A percentile compares a stretch with the other conserved stretches of the same genome.
Evolutionary conservation across 2,797 vertebrate genomes (phyloP).

Genomic region (Galaxias olidus): DNA sequence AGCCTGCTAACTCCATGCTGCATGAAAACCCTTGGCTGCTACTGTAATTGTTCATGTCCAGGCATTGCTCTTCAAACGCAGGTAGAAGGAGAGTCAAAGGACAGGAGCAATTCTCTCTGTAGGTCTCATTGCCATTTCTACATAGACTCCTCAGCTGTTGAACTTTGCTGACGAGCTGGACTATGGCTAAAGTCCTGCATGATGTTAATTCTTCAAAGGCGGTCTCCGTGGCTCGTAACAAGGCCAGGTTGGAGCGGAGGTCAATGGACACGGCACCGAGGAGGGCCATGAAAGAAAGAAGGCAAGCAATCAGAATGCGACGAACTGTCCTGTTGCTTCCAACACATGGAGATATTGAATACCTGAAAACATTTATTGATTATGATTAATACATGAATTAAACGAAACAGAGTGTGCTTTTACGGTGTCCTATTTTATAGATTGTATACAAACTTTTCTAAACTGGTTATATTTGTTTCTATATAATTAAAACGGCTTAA

Average conservation of each 20-base stretch:
- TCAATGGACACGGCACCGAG: slow-evolving; percentile 79
- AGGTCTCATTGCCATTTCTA: slow-evolving; percentile 10
- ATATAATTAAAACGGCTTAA: background rate
- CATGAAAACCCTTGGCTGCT: slow-evolving; percentile 57
- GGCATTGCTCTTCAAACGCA: slow-evolving; percentile 58
- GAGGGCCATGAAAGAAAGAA: slow-evolving; percentile 80
- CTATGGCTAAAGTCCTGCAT: slow-evolving; percentile 69
- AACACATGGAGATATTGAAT: slow-evolving; percentile 44
- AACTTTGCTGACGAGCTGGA: slow-evolving; percentile 69
- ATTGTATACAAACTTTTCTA: no score
- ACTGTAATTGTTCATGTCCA: slow-evolving; percentile 30
- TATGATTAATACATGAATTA: background rate
- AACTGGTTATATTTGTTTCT: background rate
- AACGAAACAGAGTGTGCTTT: background rate
- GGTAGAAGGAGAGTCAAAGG: slow-evolving; percentile 27
- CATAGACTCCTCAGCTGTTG: slow-evolving; percentile 69
- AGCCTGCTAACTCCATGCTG: slow-evolving; percentile 46
- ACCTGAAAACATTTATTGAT: slow-evolving; percentile 43
- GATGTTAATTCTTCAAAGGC: slow-evolving; percentile 74
- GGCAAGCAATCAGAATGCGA: slow-evolving; percentile 76
- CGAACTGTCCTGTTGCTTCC: slow-evolving; percentile 69
- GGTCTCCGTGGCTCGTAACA: slow-evolving; percentile 65
- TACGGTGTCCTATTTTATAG: no score
- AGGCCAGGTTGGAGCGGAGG: slow-evolving; percentile 68
- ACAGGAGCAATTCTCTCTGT: background rate